phyloP scores from a whole-genome alignment of 2,888 invertebrate species.

The Geotrupes spiniger region DNA sequence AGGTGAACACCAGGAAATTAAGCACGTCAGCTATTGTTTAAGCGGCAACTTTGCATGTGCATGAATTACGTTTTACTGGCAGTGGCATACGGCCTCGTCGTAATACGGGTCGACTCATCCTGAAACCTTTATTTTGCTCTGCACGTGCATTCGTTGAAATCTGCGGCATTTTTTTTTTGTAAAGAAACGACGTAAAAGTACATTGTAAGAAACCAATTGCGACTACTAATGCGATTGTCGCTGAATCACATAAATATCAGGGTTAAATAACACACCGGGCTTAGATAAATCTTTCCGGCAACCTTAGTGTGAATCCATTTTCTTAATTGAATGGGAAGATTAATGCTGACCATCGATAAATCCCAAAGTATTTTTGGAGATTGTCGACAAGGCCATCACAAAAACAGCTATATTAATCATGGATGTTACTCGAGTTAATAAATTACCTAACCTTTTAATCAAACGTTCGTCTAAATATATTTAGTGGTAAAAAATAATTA shows the following conservation, averaged over 20 bases:
- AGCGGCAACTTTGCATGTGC: not conserved
- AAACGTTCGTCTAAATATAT: no score
- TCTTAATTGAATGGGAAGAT: slow-evolving; percentile 4
- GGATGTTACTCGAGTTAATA: no score
- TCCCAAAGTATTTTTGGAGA: not conserved
- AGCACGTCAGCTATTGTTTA: slow-evolving; percentile 6
- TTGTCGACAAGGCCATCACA: no score
- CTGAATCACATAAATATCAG: slow-evolving; percentile 1
- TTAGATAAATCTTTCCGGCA: slow-evolving; percentile 5
- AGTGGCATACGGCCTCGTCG: not conserved
- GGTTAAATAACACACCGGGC: not conserved
- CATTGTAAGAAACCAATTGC: not conserved
- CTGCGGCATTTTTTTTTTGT: not conserved
- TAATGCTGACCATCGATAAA: slow-evolving; percentile 2
- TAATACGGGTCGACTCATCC: slow-evolving; percentile 4
- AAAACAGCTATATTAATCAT: no score
- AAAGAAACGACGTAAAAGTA: not conserved
- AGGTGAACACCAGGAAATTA: slow-evolving; percentile 3
- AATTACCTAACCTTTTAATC: no score
- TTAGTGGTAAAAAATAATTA: no score
- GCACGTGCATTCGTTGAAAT: slow-evolving; percentile 3
- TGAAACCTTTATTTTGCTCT: not conserved
- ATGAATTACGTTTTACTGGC: slow-evolving; percentile 1
- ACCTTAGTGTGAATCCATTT: slow-evolving; percentile 3
- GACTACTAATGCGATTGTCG: not conserved